Percentiles rank a stretch among this genome's conserved stretches.
Conservation (phyloP, 1,140 invertebrate genomes). For the Aleiodes sp. region DNA sequence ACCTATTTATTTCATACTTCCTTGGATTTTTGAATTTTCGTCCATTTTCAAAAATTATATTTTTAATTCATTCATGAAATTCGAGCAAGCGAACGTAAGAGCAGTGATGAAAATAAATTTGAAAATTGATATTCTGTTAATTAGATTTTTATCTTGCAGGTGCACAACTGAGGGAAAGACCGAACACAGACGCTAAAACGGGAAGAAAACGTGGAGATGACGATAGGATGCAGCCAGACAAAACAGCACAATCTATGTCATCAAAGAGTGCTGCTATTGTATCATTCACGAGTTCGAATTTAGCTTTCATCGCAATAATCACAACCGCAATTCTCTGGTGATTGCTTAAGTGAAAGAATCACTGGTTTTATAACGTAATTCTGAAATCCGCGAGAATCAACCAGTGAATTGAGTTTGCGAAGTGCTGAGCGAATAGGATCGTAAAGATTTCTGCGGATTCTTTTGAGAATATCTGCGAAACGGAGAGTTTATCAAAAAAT, state of each 20-base stretch:
- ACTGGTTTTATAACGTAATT: neutral
- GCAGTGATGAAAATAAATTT: neutral
- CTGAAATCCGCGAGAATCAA: too few relatives aligned
- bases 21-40: too few relatives aligned
- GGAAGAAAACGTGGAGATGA: conserved; percentile 41
- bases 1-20: neutral
- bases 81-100: neutral
- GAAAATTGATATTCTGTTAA: too few relatives aligned
- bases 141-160: conserved; percentile 38
- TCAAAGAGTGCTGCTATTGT: conserved; percentile 45
- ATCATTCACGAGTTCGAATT: conserved; percentile 27
- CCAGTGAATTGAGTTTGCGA: too few relatives aligned
- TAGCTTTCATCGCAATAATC: conserved; percentile 21
- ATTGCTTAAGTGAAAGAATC: neutral
- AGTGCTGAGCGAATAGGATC: too few relatives aligned
- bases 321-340: conserved; percentile 9
- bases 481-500: too few relatives aligned
- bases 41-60: too few relatives aligned
- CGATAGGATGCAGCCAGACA: conserved; percentile 49
- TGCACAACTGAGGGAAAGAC: conserved; percentile 40
- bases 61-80: too few relatives aligned
- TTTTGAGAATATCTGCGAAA: too few relatives aligned
- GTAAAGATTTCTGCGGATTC: too few relatives aligned
- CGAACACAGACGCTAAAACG: conserved; percentile 17
- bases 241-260: conserved; percentile 61